Base-by-base conservation (phyloP, 2,113 vertebrate species). In the Garra rufa region DNA sequence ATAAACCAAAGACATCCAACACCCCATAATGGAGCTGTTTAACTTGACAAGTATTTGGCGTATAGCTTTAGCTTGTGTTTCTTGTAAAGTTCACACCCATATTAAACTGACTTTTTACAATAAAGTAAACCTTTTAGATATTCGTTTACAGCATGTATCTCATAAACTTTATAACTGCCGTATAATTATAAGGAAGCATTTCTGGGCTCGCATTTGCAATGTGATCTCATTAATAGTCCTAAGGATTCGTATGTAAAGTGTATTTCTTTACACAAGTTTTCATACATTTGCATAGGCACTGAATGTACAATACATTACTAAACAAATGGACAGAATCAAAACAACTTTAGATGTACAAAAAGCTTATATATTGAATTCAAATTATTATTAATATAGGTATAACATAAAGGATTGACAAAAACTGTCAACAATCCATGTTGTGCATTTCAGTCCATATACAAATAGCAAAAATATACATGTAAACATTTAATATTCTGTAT, bases 281-380 rank as follows among this genome's bases (percentile, higher is more conserved):
- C 70, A 73, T 26, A 8, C 6, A 26, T 73, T 73, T 73, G 70
- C 70, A 26, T 73, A 24, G 41, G 41, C 41, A 73, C 70, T 24
- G 70, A 73, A 46, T 73, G 21, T 44, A 46, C 41, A 44, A 19
- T 44, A 71, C 13, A 3, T 11, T 41, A 11, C 34, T 69, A 41
- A 34, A 41, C 9, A 1, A n/a, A 70, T 13, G 21, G 30, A 69
- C 9, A 21, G 30, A 34, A 69, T 69, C 17, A 10, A 34, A 44
- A 71, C 21, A 44, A 24, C 67, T 0, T 38, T 69, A 67, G 11
- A 43, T 4, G 4, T 69, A 15, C 28, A 71, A 41, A 70, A n/a
- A n/a, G n/a, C n/a, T n/a, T n/a, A n/a, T n/a, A 24, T 44, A 71
- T 43, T 6, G 21, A 41, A 70, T 43, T 14, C 17, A 34, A 34